Evolutionary conservation across 2,113 vertebrate species (phyloP).

Genomic region (Oryzias melastigma): DNA sequence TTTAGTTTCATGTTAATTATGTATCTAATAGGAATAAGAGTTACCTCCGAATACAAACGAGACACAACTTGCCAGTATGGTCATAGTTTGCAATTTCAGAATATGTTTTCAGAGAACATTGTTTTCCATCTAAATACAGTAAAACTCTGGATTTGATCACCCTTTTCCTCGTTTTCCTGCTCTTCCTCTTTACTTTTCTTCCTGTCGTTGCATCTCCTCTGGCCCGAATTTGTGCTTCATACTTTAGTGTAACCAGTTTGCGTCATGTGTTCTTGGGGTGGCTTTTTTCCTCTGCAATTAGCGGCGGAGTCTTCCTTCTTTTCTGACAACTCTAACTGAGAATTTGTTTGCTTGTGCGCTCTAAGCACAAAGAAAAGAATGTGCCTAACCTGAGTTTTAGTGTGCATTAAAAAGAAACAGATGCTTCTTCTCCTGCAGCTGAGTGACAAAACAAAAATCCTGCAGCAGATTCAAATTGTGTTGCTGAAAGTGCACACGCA

Average conservation of each 20-base stretch:
- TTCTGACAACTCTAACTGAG: slow-evolving; percentile 7
- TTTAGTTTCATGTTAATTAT: no score
- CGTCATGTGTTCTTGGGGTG: slow-evolving; percentile 41
- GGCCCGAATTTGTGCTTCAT: slow-evolving; percentile 36
- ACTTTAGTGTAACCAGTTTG: slow-evolving; percentile 38
- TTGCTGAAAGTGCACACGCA: slow-evolving; percentile 24
- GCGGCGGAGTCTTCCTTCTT: slow-evolving; percentile 17
- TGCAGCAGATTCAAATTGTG: slow-evolving; percentile 40
- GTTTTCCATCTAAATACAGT: no score
- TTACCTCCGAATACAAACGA: no score
- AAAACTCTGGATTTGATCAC: no score
- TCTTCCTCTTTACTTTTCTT: not conserved
- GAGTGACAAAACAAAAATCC: slow-evolving; percentile 36
- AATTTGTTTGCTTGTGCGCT: slow-evolving; percentile 15
- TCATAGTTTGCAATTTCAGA: no score
- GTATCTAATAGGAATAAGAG: no score
- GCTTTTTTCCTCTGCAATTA: slow-evolving; percentile 60
- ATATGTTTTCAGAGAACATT: no score
- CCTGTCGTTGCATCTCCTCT: slow-evolving; percentile 11
- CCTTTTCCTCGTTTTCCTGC: not conserved
- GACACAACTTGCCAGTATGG: no score
- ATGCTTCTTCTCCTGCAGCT: slow-evolving; percentile 50
- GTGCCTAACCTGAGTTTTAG: slow-evolving; percentile 56
- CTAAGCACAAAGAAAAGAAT: slow-evolving; percentile 35
- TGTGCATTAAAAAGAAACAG: slow-evolving; percentile 67